A percentile compares a stretch with the other conserved stretches of the same genome.
These are phyloP conservation scores for Parnassius orleans DNA, from an alignment of 2,888 invertebrate genomes.

Conservation along the genomic window DNA sequence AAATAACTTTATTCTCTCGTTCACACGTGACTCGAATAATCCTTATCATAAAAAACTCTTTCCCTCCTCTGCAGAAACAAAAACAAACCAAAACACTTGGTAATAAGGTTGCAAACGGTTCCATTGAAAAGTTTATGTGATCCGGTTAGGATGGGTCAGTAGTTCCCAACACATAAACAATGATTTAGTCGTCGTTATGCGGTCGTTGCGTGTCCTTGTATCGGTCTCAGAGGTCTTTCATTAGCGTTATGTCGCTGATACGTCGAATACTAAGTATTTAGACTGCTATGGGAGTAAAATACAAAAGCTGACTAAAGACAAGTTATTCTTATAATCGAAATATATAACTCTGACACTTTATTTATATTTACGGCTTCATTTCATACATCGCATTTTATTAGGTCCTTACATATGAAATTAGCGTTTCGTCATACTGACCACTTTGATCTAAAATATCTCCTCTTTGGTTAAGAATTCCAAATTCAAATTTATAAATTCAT, in stretches of 20 bases:
- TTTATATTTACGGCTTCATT: no score
- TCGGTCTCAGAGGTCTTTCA: slow-evolving; percentile 13
- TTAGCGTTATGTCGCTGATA: slow-evolving; percentile 13
- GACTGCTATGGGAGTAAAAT: no score
- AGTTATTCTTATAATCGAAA: no score
- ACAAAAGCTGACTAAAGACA: no score
- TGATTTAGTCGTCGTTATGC: slow-evolving; percentile 38
- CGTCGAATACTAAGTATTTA: slow-evolving; percentile 12
- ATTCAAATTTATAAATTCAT: no score
- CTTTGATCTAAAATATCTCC: no score
- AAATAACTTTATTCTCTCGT: not conserved
- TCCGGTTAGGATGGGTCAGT: slow-evolving; percentile 29
- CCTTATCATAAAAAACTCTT: not conserved
- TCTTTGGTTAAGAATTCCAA: no score
- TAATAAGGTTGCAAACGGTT: slow-evolving; percentile 8
- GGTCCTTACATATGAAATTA: no score
- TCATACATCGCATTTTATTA: no score
- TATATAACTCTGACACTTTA: no score
- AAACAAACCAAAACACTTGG: not conserved
- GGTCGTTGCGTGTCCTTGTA: slow-evolving; percentile 31
- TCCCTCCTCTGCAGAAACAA: not conserved
- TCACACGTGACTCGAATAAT: not conserved
- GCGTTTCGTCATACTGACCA: no score
- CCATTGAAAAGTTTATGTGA: not conserved
- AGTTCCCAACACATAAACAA: slow-evolving; percentile 43